Evolutionary conservation across 2,113 vertebrate genomes (phyloP).

Genomic region (Maccullochella peelii): DNA sequence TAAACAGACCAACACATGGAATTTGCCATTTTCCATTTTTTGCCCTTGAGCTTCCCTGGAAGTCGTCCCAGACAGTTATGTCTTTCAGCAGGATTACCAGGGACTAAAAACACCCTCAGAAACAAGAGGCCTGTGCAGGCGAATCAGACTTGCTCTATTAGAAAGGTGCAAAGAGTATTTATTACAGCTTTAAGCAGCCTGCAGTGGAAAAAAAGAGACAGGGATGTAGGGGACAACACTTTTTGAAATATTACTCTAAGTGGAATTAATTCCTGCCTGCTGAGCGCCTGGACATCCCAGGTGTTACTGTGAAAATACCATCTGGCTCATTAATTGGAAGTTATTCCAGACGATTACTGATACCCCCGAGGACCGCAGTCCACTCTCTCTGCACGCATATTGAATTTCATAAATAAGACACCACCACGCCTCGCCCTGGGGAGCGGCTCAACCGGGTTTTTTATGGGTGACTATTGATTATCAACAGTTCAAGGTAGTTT

Average conservation of each 20-base stretch:
- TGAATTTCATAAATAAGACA: conserved; percentile 78
- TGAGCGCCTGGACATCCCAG: conserved; percentile 76
- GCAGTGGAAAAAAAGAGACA: conserved; percentile 37
- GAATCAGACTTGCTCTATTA: conserved; percentile 39
- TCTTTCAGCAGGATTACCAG: conserved; percentile 67
- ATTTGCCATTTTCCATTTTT: conserved; percentile 59
- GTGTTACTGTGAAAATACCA: conserved; percentile 82
- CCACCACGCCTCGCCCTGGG: conserved; percentile 37
- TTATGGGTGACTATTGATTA: conserved; percentile 71
- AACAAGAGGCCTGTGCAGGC: conserved; percentile 21
- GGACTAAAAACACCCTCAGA: conserved; percentile 42
- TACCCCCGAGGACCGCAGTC: conserved; percentile 59
- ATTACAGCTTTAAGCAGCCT: conserved; percentile 55
- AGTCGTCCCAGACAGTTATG: conserved; percentile 59
- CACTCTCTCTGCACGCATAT: conserved; percentile 68
- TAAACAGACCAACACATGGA: conserved; percentile 73
- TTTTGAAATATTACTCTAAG: conserved; percentile 75
- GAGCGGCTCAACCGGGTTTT: conserved; percentile 46
- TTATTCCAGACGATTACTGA: conserved; percentile 81
- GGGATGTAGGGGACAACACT: conserved; percentile 63
- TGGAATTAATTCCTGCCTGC: conserved; percentile 71
- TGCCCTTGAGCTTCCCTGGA: conserved; percentile 61
- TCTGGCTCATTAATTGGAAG: conserved; percentile 83
- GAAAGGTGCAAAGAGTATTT: conserved; percentile 41
- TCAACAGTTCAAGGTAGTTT: conserved; percentile 73